These are phyloP conservation scores for Timandra comae DNA, from an alignment of 2,888 invertebrate species.

Conservation along the genomic window DNA sequence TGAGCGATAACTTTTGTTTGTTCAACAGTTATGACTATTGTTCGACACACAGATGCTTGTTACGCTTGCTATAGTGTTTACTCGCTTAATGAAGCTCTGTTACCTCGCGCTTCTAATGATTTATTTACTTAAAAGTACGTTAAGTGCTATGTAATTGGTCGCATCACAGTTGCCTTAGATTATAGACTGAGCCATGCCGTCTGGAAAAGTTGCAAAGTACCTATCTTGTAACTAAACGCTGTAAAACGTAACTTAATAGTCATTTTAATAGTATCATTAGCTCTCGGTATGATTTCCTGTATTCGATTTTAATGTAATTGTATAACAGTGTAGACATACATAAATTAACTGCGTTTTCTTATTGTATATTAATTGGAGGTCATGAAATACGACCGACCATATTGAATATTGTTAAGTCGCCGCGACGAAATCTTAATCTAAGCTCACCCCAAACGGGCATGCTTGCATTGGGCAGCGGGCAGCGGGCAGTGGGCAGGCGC, in stretches of 20 bases:
- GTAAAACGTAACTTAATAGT: conserved; percentile 6
- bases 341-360: conserved; percentile 34
- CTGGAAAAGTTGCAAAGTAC: too few species aligned
- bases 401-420: conserved; percentile 35
- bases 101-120: conserved; percentile 46
- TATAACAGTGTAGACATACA: conserved; percentile 26
- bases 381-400: conserved; percentile 34
- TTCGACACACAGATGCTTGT: conserved; percentile 67
- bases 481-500: too few species aligned
- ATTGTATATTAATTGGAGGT: conserved; percentile 19
- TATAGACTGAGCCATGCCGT: too few species aligned
- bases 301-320: conserved; percentile 28
- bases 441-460: conserved; percentile 28
- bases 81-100: conserved; percentile 60
- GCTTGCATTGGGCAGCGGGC: too few species aligned
- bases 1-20: conserved; percentile 67
- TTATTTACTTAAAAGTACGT: conserved; percentile 17
- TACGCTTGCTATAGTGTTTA: conserved; percentile 63
- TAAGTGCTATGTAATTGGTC: conserved; percentile 2
- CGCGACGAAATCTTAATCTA: conserved; percentile 61
- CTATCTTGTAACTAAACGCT: too few species aligned
- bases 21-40: conserved; percentile 68
- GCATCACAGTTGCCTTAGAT: too few species aligned
- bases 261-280: conserved; percentile 22
- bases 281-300: conserved; percentile 21